Evolutionary conservation across 2,797 vertebrate genomes (phyloP).

Genomic region (Triplophysa bombifrons): DNA sequence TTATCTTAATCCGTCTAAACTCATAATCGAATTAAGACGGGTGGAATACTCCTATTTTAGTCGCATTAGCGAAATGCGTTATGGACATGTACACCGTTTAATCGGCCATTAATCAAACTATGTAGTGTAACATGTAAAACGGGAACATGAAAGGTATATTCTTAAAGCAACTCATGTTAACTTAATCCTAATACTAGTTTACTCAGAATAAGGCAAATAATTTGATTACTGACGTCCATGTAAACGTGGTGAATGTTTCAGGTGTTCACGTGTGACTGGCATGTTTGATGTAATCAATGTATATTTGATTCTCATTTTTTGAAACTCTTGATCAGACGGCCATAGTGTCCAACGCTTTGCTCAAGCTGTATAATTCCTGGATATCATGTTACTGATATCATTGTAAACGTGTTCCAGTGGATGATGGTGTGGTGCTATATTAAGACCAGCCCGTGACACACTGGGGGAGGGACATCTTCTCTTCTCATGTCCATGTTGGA

Average conservation of each 20-base stretch:
- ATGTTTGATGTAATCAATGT: not conserved
- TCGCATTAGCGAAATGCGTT: no score
- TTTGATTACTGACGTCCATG: no score
- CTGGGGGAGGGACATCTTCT: slow-evolving; percentile 7
- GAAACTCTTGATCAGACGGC: not conserved
- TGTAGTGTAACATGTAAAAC: no score
- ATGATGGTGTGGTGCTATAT: slow-evolving; percentile 8
- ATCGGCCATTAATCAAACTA: no score
- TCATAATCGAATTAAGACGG: no score
- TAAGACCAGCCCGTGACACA: slow-evolving; percentile 18
- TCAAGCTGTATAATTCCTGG: slow-evolving; percentile 14
- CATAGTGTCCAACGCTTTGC: not conserved
- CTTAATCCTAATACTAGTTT: no score
- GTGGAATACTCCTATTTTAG: no score
- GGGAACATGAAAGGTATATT: no score
- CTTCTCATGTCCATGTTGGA: not conserved
- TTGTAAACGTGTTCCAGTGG: not conserved
- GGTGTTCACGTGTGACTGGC: not conserved
- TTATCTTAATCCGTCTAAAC: no score
- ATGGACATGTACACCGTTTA: no score
- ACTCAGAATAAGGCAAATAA: no score
- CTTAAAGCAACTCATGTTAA: no score
- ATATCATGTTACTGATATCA: slow-evolving; percentile 24
- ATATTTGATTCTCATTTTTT: slow-evolving; percentile 2
- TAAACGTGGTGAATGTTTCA: not conserved